These are phyloP conservation scores for Scarus forsteni DNA, from an alignment of 2,797 vertebrate genomes.

Conservation along the genomic window DNA sequence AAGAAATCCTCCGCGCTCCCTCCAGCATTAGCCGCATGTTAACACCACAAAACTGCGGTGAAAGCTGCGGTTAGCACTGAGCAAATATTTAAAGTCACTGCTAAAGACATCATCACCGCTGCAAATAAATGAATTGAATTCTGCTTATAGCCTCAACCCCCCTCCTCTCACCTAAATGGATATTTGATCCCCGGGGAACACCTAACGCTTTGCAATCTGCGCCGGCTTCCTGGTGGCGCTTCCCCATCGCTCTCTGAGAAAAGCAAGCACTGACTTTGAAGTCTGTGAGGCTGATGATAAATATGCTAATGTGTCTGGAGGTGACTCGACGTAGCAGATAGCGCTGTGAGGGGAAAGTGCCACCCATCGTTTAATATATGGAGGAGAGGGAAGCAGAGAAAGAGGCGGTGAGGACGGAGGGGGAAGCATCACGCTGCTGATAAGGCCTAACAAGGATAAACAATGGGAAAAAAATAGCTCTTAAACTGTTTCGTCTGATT, in stretches of 20 bases:
- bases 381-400: constrained; percentile 39
- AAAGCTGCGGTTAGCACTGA: constrained; percentile 64
- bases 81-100: constrained; percentile 81
- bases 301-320: constrained; percentile 84
- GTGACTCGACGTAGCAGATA: constrained; percentile 79
- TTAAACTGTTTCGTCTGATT: constrained; percentile 66
- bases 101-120: constrained; percentile 79
- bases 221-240: constrained; percentile 74
- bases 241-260: constrained; percentile 65
- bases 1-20: constrained; percentile 33
- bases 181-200: constrained; percentile 80
- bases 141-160: constrained; percentile 58
- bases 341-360: constrained; percentile 75
- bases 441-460: constrained; percentile 70
- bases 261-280: constrained; percentile 80
- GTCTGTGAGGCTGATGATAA: constrained; percentile 82
- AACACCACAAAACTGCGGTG: constrained; percentile 58
- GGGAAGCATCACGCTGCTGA: constrained; percentile 51
- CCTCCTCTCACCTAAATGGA: constrained; percentile 76
- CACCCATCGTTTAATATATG: constrained; percentile 79
- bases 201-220: constrained; percentile 78
- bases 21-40: constrained; percentile 51
- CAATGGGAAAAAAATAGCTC: constrained; percentile 58
- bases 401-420: constrained; percentile 30
- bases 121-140: constrained; percentile 82